Conservation (phyloP, 1,140 invertebrate genomes). For the Drosophila mojavensis region DNA sequence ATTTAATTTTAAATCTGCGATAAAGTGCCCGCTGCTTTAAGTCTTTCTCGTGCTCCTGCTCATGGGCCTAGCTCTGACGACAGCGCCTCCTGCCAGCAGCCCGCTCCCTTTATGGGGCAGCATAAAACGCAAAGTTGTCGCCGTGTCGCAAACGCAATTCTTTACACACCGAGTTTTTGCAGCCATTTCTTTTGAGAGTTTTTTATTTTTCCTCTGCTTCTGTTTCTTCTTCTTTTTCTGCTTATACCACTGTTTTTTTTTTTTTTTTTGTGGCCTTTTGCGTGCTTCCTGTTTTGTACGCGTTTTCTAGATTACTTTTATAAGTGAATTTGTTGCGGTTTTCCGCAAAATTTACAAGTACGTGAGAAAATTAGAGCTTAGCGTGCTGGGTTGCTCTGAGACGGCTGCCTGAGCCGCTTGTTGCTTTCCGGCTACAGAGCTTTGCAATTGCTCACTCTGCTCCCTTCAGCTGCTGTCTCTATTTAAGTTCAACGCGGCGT, state of each 20-base stretch:
- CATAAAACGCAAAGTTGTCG: slow-evolving; percentile 72
- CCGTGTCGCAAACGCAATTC: slow-evolving; percentile 79
- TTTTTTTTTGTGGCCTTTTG: slow-evolving; percentile 41
- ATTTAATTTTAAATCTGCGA: slow-evolving; percentile 77
- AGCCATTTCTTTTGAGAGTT: slow-evolving; percentile 40
- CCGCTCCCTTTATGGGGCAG: slow-evolving; percentile 31
- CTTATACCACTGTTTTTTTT: neutral
- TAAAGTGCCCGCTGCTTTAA: slow-evolving; percentile 72
- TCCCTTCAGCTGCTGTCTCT: neutral
- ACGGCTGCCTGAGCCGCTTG: slow-evolving; percentile 52
- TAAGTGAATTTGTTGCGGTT: slow-evolving; percentile 83
- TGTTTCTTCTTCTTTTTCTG: neutral
- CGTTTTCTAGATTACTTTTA: slow-evolving; percentile 82
- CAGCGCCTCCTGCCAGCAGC: neutral
- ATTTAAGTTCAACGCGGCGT: slow-evolving; percentile 51
- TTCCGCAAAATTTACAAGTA: slow-evolving; percentile 83
- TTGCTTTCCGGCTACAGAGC: slow-evolving; percentile 47
- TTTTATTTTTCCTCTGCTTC: slow-evolving; percentile 23
- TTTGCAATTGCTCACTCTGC: slow-evolving; percentile 2
- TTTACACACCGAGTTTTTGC: slow-evolving; percentile 57
- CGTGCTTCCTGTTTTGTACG: slow-evolving; percentile 77
- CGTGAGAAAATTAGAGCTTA: slow-evolving; percentile 83
- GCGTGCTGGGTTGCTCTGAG: slow-evolving; percentile 45
- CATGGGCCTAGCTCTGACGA: neutral
- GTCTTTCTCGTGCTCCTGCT: slow-evolving; percentile 11